A percentile compares a stretch with the other conserved stretches of the same genome.
Conservation (phyloP, 1,140 invertebrate species). For the Fragariocoptes setiger region DNA sequence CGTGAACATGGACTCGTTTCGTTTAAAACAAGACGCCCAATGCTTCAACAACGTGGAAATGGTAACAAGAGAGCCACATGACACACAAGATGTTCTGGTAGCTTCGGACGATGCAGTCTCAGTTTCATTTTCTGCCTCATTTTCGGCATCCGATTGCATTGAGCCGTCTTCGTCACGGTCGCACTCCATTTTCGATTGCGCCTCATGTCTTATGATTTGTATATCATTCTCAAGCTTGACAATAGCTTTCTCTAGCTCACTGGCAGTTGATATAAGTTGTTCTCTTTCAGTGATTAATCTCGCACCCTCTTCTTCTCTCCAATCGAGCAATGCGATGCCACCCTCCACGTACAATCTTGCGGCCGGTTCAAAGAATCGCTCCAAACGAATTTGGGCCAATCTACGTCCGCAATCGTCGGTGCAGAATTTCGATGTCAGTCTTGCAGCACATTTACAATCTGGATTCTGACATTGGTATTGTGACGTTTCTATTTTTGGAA, state of each 20-base stretch:
- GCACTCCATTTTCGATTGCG: too few species aligned
- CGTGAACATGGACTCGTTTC: background rate
- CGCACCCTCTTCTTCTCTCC: background rate
- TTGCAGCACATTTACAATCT: conserved; percentile 39
- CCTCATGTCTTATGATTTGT: too few species aligned
- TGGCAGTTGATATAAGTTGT: background rate
- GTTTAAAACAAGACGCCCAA: background rate
- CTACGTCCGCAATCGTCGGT: conserved; percentile 67
- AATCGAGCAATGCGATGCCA: background rate
- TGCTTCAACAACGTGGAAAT: background rate
- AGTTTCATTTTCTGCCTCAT: conserved; percentile 29
- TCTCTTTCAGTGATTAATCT: background rate
- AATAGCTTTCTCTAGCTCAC: background rate
- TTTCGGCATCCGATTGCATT: background rate
- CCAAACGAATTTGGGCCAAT: conserved; percentile 33
- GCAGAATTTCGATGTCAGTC: conserved; percentile 69
- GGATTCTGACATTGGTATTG: conserved; percentile 57
- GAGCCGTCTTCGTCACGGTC: background rate
- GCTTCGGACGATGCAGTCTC: conserved; percentile 23
- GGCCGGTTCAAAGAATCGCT: background rate
- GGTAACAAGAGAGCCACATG: conserved; percentile 62
- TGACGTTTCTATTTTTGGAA: background rate
- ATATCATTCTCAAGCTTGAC: too few species aligned
- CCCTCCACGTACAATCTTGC: background rate
- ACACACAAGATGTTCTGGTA: conserved; percentile 66